Evolutionary conservation across 2,113 vertebrate species (phyloP).

Genomic region (Laticauda colubrina): DNA sequence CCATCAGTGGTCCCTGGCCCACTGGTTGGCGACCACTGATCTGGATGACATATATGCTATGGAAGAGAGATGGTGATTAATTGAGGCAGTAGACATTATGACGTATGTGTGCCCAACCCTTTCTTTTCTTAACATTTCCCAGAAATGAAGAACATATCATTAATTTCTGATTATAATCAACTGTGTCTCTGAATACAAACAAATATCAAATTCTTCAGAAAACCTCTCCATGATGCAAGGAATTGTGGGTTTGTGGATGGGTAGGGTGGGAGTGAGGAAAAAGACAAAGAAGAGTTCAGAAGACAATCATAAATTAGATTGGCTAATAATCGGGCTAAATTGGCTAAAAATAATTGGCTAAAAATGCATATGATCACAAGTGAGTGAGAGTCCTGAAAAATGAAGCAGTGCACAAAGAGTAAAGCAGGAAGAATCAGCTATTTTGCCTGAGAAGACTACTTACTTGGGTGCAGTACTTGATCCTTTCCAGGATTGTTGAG

Average conservation of each 20-base stretch:
- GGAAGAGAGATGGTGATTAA: neutral
- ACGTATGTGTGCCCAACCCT: neutral
- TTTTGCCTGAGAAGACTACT: neutral
- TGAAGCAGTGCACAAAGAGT: neutral
- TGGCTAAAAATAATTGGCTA: too few species aligned
- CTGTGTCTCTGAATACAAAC: neutral
- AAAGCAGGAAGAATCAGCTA: neutral
- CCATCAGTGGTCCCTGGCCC: too few species aligned
- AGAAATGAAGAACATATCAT: neutral
- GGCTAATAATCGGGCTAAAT: neutral
- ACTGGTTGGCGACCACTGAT: too few species aligned
- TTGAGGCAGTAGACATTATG: neutral
- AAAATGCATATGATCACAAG: neutral
- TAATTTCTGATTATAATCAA: neutral
- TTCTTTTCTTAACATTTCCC: neutral
- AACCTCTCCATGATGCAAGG: neutral
- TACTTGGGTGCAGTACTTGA: constrained; percentile 91
- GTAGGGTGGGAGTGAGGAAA: neutral
- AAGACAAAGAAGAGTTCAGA: neutral
- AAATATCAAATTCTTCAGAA: neutral
- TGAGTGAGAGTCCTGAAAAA: neutral
- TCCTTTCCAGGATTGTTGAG: constrained; percentile 85
- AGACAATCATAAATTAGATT: neutral
- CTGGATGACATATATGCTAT: neutral
- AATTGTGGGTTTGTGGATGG: neutral